These are phyloP conservation scores for Caenorhabditis sp. DNA, from an alignment of 2,888 invertebrate species.

Conservation along the genomic window DNA sequence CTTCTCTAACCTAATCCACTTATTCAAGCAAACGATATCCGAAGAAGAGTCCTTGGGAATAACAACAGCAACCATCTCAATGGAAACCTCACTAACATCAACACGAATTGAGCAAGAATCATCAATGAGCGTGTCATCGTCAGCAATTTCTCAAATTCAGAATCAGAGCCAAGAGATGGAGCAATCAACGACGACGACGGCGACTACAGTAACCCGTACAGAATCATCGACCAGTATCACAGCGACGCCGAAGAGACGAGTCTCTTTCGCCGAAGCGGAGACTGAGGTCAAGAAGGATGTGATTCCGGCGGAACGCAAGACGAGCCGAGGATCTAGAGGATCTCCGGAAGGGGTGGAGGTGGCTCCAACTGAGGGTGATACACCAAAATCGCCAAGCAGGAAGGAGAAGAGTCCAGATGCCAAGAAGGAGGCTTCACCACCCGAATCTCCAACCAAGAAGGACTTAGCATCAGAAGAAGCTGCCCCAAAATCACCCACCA, in stretches of 20 bases:
- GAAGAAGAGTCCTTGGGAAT: background rate
- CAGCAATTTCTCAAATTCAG: too few species aligned
- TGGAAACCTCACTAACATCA: slow-evolving; percentile 30
- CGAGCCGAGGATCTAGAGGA: slow-evolving; percentile 19
- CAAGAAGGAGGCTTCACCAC: slow-evolving; percentile 14
- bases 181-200: slow-evolving; percentile 15
- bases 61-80: slow-evolving; percentile 20
- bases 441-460: slow-evolving; percentile 8
- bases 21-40: too few species aligned
- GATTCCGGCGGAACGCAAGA: slow-evolving; percentile 22
- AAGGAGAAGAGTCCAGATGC: too few species aligned
- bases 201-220: background rate
- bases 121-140: too few species aligned
- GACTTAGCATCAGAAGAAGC: slow-evolving; percentile 6
- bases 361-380: background rate
- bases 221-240: background rate
- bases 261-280: slow-evolving; percentile 30
- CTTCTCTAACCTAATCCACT: background rate
- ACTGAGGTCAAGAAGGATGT: slow-evolving; percentile 24
- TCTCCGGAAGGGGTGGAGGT: background rate
- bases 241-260: slow-evolving; percentile 21
- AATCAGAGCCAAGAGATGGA: background rate
- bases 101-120: background rate
- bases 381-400: slow-evolving; percentile 8
- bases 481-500: slow-evolving; percentile 2